Evolutionary conservation across 2,113 vertebrate genomes (phyloP), one percentile per base, ranked within the genome.

Genomic region (Columba livia): DNA sequence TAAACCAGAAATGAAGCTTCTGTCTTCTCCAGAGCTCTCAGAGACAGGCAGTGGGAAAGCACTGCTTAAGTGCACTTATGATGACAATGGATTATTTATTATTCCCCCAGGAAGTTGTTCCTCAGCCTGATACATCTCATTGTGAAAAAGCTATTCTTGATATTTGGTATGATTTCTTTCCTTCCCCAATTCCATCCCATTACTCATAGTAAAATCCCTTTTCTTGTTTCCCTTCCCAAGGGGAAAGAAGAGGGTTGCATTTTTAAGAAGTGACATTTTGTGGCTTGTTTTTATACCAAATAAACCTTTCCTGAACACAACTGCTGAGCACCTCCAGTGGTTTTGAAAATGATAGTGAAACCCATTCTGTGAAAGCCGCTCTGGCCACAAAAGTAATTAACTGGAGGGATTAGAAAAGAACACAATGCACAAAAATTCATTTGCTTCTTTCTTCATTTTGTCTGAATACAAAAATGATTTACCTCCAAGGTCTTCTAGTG

Each of bases 61-160:
- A 32, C 18, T 13, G 69, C 67, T 42, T 86, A 87, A 83, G 91
- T 87, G 95, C 93, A 91, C 88, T 94, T 79, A 82, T 0, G 9
- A 58, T 75, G 85, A 88, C 85, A 75, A 62, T 91, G 80, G 78
- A 47, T 93, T 91, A 83, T 94, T 96, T 86, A 93, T 94, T 74
- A 79, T 28, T 47, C 84, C 60, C 58, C 18, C 25, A 40, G 90
- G 67, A 93, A 79, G 38, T 48, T 89, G 85, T 48, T 93, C 84
- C 75, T 86, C 67, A 79, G 88, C 42, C 77, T 75, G 69, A 38
- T 71, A 79, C 80, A 75, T 79, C 90, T 79, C 67, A 12, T 24
- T 53, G 93, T 67, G 77, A 89, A 88, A 94, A 86, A 89, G 85
- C 88, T 75, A 47, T 54, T 91, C 80, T 48, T 70, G 88, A 79